These are phyloP conservation scores for Sarcophaga variegata DNA, from an alignment of 2,888 invertebrate species.

Conservation along the genomic window DNA sequence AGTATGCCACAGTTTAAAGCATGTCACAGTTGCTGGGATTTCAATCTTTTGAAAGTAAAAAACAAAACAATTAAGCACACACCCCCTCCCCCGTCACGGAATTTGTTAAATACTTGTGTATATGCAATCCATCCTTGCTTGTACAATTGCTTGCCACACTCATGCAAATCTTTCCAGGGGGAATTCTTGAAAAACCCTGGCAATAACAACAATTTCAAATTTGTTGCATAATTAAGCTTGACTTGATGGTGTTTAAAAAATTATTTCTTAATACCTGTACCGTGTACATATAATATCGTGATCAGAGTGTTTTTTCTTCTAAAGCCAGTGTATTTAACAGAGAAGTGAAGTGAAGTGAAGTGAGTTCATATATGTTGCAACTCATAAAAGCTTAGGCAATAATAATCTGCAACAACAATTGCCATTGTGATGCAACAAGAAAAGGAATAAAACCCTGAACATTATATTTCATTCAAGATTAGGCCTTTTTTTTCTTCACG, in stretches of 20 bases:
- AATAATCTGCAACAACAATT: too few relatives aligned
- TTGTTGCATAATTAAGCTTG: background rate
- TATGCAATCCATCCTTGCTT: background rate
- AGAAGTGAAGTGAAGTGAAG: too few relatives aligned
- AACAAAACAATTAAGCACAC: background rate
- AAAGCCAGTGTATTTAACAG: background rate
- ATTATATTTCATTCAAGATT: too few relatives aligned
- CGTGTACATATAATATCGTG: background rate
- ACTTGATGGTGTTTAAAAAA: background rate
- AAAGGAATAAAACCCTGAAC: too few relatives aligned
- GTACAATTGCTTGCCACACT: background rate
- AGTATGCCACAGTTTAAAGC: slow-evolving; percentile 39
- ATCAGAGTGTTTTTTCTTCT: background rate
- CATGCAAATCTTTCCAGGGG: background rate
- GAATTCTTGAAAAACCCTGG: background rate
- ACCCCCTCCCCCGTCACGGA: background rate
- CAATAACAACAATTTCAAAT: background rate
- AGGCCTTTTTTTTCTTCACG: too few relatives aligned
- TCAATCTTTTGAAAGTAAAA: background rate
- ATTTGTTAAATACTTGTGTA: slow-evolving; percentile 3
- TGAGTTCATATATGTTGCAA: too few relatives aligned
- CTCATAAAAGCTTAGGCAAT: too few relatives aligned
- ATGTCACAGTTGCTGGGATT: slow-evolving; percentile 46
- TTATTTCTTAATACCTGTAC: background rate
- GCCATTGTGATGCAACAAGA: too few relatives aligned